A percentile compares a stretch with the other conserved stretches of the same genome.
phyloP scores from a whole-genome alignment of 2,113 vertebrate genomes.

The Sciurus niger region DNA sequence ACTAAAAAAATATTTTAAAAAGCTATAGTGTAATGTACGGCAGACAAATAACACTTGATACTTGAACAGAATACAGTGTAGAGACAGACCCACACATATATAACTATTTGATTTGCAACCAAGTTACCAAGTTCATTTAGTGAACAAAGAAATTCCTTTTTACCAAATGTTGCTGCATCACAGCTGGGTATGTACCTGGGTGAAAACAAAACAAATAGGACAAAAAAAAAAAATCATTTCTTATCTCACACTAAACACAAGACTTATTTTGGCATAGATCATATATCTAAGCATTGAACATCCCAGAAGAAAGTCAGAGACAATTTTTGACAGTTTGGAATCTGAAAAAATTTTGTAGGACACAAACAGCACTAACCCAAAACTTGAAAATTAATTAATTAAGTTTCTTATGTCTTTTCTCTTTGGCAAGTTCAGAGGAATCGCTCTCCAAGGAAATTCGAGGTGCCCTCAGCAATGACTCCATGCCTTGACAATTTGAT shows the following conservation, averaged over 20 bases:
- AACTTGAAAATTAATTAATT: background rate
- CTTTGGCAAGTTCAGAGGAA: background rate
- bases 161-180: background rate
- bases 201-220: background rate
- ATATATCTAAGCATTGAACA: background rate
- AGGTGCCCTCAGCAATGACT: background rate
- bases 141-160: background rate
- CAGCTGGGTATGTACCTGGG: background rate
- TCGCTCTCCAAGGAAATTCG: background rate
- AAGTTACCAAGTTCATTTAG: background rate
- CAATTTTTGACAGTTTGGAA: background rate
- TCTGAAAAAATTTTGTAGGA: background rate
- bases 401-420: background rate
- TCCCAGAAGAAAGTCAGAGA: background rate
- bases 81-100: background rate
- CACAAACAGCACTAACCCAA: background rate
- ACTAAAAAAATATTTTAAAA: background rate
- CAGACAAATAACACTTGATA: background rate
- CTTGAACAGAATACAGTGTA: background rate
- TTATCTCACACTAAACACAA: background rate
- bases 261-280: conserved; percentile 22
- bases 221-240: background rate
- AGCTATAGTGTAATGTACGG: background rate
- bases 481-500: too few species aligned
- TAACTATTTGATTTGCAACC: background rate